These are phyloP conservation scores for Romanogobio albipinnatus DNA, from an alignment of 2,113 vertebrate genomes.

Conservation along the genomic window DNA sequence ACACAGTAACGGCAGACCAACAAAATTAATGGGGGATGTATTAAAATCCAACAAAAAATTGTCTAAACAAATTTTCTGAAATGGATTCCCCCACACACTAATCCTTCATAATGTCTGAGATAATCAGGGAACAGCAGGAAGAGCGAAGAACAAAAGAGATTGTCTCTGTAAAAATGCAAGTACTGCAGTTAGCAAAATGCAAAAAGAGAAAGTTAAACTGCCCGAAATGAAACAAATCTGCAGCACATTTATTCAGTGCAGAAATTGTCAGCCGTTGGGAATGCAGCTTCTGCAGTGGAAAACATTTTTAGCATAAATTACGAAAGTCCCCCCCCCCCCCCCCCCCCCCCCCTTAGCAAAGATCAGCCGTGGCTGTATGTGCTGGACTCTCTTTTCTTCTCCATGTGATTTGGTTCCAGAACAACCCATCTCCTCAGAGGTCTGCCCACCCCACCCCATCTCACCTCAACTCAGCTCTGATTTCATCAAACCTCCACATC, in stretches of 20 bases:
- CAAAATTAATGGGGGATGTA: background rate
- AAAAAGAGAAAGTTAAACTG: background rate
- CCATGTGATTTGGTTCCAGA: background rate
- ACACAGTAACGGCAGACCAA: background rate
- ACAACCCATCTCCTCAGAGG: background rate
- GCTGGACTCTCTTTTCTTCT: background rate
- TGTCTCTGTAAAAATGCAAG: background rate
- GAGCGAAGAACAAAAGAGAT: background rate
- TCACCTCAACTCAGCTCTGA: conserved; percentile 19
- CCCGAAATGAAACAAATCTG: background rate
- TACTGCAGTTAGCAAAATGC: background rate
- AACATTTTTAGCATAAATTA: conserved; percentile 69
- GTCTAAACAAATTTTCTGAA: background rate
- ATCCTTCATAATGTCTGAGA: background rate
- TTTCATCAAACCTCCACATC: background rate
- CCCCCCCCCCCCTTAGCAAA: conserved; percentile 57
- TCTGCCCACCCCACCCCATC: conserved; percentile 1
- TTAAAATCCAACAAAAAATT: background rate
- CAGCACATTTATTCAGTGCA: background rate
- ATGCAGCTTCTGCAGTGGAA: background rate
- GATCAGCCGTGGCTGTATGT: conserved; percentile 38
- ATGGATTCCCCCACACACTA: background rate
- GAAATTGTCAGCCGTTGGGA: conserved; percentile 25
- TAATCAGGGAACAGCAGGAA: conserved; percentile 5
- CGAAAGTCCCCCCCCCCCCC: conserved; percentile 58